Base-by-base conservation (phyloP, 64 coral and sea anemone species). In the Pachyseris speciosa region DNA sequence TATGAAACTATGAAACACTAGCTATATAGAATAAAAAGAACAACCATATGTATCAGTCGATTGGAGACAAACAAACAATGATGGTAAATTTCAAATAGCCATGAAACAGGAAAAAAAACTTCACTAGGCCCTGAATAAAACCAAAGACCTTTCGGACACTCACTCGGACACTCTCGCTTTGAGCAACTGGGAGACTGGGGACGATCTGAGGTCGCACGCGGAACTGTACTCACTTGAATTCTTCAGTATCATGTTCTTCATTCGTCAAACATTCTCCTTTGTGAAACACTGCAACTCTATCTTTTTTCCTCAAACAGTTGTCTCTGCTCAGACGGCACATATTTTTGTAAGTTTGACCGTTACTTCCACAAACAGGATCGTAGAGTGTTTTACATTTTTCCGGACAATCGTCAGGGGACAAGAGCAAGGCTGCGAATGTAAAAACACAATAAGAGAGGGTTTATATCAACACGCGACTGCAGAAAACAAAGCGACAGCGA, bases 221-320 rank as follows among this genome's bases (percentile, higher is more conserved):
- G n/a, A n/a, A 57, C 34, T 26, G 34, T 13, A 40, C 34, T 61
- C 9, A 61, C 77, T 38, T 22, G 9, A 5, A 5, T 2, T 37
- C 33, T n/a, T 81, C 77, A 2, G 36, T 1, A 61, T 81, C 53
- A 61, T 81, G 19, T 2, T 63, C 77, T 61, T 81, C 53, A 15
- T n/a, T 81, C 1, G 22, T 78, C 15, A 53, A 26, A 70, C 88
- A 90, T 66, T 80, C 77, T 67, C 88, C 88, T 80, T 80, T 69
- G 37, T 90, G 63, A 64, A 80, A 37, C 3, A 27, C 75, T 37
- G 39, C 45, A 3, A 90, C 32, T 44, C 45, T 65, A 9, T 33
- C 60, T 6, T 59, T 66, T 57, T 37, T 58, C 28, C 25, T 22
- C 40, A 52, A 51, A 16, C 88, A 90, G 63, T 81, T 90, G 1